A percentile compares a stretch with the other conserved stretches of the same genome.
phyloP scores from a whole-genome alignment of 2,888 invertebrate species.

The Allolobophora icterica region DNA sequence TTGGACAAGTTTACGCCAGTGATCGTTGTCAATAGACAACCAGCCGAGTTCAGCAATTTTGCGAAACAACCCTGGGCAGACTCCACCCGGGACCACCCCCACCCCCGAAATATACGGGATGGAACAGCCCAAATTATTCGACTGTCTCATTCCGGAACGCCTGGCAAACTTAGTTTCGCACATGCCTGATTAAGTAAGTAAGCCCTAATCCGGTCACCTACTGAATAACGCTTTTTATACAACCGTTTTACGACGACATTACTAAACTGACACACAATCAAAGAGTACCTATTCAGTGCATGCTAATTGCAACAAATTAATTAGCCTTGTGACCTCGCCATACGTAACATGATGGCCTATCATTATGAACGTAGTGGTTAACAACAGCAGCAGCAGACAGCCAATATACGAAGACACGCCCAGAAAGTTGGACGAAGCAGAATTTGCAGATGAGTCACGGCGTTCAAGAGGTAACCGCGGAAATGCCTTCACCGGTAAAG shows the following conservation, averaged over 20 bases:
- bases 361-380: background rate
- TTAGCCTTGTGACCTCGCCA: background rate
- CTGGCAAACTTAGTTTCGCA: too few relatives aligned
- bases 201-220: background rate
- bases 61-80: too few relatives aligned
- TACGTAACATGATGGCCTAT: background rate
- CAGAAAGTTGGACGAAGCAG: constrained; percentile 7
- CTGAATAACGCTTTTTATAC: background rate
- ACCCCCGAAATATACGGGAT: too few relatives aligned
- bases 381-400: background rate
- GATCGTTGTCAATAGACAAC: too few relatives aligned
- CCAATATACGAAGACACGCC: background rate
- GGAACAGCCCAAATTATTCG: too few relatives aligned
- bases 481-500: background rate
- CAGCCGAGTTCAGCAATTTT: too few relatives aligned
- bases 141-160: too few relatives aligned
- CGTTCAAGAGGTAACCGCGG: background rate
- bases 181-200: too few relatives aligned
- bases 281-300: background rate
- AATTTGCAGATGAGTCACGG: background rate
- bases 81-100: too few relatives aligned
- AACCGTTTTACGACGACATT: background rate
- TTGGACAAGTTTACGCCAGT: too few relatives aligned
- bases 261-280: background rate
- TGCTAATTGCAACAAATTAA: background rate